Evolutionary conservation across 2,888 invertebrate species (phyloP), one percentile per base, ranked within the genome.

Genomic region (Mechanitis mazaeus): DNA sequence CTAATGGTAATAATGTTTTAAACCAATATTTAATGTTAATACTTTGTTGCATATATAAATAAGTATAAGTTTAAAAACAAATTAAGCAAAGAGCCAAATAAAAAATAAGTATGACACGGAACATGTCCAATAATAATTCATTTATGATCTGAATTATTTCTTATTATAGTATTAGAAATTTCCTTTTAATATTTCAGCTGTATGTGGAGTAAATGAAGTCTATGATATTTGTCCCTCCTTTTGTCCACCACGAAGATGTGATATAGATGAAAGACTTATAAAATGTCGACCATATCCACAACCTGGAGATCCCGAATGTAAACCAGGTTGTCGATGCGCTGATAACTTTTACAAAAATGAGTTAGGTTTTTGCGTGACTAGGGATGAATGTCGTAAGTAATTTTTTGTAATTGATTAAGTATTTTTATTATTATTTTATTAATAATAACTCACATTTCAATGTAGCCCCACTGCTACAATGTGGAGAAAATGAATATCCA

Each of bases 181-280:
- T 9, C 3, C 50, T n/a, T 11, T 33, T 38, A 31, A 3, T 28
- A 38, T 58, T 46, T 46, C 12, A 61, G 61, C 38, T 33, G 45
- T 42, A 2, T 65, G 65, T 45, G 58, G 50, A 11, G 2, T 46
- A 5, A 63, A 60, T 11, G 65, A 65, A 60, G 33, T 65, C 7
- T 65, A 38, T 45, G 65, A 65, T n/a, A n/a, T 42, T 11, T 65
- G 65, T 45, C 60, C 63, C 33, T 42, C 58, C n/a, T 33, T 28
- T 35, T 65, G 60, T 35, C 65, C 65, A 28, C 71, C 75, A 4
- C 69, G 66, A 59, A 70, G 68, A 4, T 78, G 80, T 33, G 75
- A 70, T 35, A 67, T 65, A 55, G 64, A 72, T 1, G 66, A 60
- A 9, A 59, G 3, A 63, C 45, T n/a, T 45, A 67, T 69, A 38